A percentile compares a stretch with the other conserved stretches of the same genome.
phyloP scores from a whole-genome alignment of 1,140 invertebrate genomes.

The Cherax quadricarinatus region DNA sequence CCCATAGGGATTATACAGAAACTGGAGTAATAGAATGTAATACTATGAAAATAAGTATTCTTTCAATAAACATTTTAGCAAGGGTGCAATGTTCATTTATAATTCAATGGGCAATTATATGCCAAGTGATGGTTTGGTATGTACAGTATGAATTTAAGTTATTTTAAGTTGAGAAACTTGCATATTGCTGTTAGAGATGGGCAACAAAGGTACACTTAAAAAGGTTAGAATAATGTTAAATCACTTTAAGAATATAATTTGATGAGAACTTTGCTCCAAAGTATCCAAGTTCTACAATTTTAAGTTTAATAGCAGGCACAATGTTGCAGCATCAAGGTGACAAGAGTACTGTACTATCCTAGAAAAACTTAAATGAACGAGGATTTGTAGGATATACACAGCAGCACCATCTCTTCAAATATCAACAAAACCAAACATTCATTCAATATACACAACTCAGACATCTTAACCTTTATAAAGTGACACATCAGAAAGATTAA shows the following conservation, averaged over 20 bases:
- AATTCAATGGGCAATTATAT: neutral
- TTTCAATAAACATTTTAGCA: too few species aligned
- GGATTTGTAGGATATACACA: neutral
- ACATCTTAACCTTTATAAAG: neutral
- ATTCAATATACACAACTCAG: neutral
- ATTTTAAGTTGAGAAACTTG: neutral
- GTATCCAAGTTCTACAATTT: neutral
- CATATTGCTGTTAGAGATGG: neutral
- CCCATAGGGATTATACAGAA: too few species aligned
- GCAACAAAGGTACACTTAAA: neutral
- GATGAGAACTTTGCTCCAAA: neutral
- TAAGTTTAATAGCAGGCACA: neutral
- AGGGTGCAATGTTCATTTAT: neutral
- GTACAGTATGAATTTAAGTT: neutral
- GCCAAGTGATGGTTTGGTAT: neutral
- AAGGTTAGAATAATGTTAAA: neutral
- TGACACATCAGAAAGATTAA: neutral
- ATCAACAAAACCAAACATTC: neutral
- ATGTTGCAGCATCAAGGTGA: neutral
- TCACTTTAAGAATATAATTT: neutral
- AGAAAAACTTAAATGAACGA: neutral
- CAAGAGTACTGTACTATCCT: neutral
- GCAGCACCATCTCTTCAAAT: constrained; percentile 9
- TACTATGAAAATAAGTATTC: too few species aligned
- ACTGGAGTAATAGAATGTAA: too few species aligned